phyloP scores from a whole-genome alignment of 23 tunicate genomes.

The Trididemnum clinides region DNA sequence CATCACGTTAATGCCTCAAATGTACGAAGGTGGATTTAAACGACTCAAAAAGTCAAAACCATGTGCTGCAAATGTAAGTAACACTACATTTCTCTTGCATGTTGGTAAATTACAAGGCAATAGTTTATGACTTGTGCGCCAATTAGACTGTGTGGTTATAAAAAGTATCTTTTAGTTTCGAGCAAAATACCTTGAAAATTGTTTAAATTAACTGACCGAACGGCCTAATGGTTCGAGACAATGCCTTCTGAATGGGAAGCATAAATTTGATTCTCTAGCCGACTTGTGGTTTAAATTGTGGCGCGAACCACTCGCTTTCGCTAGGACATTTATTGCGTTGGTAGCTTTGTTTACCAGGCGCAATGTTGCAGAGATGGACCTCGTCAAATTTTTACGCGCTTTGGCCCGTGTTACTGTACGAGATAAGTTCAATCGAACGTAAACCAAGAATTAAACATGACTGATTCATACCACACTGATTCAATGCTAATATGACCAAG shows the following conservation, averaged over 20 bases:
- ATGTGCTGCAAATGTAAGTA: constrained; percentile 5
- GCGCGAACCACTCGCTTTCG: too few species aligned
- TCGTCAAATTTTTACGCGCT: background rate
- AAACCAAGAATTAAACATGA: background rate
- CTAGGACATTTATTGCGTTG: too few species aligned
- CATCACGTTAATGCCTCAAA: constrained; percentile 21
- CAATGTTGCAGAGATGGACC: background rate
- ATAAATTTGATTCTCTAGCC: background rate
- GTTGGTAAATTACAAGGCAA: background rate
- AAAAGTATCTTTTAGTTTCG: background rate
- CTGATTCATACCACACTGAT: background rate
- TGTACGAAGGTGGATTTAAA: background rate
- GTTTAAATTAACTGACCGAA: background rate
- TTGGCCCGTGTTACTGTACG: background rate
- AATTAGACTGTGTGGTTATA: background rate
- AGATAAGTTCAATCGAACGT: background rate
- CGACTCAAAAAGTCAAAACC: constrained; percentile 17
- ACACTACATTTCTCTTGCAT: background rate
- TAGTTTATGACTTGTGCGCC: background rate
- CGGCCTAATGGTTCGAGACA: background rate
- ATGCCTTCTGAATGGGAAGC: background rate
- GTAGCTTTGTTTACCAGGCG: background rate
- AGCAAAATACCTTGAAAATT: background rate
- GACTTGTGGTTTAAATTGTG: background rate
- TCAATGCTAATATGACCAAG: background rate